phyloP scores from a whole-genome alignment of 1,140 invertebrate genomes.

The Cherax quadricarinatus region DNA sequence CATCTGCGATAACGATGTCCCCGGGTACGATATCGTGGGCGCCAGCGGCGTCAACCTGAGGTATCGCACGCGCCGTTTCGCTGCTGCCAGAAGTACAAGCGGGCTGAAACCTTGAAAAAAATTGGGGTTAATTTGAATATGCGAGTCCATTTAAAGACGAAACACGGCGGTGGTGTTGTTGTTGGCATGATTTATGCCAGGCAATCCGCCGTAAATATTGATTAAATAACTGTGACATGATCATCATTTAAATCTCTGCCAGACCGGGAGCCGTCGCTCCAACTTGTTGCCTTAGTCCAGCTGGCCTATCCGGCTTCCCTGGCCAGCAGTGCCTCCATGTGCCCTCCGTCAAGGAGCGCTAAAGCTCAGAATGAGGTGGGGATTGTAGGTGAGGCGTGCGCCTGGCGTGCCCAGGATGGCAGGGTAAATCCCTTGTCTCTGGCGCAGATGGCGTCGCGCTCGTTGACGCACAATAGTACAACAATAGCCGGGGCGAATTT shows the following conservation, averaged over 20 bases:
- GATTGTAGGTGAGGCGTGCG: background rate
- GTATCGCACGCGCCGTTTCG: slow-evolving; percentile 25
- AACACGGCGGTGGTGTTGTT: slow-evolving; percentile 68
- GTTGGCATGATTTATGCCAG: slow-evolving; percentile 72
- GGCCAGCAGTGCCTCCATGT: background rate
- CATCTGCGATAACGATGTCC: slow-evolving; percentile 15
- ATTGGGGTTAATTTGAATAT: slow-evolving; percentile 68
- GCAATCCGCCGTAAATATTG: slow-evolving; percentile 73
- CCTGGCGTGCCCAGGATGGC: slow-evolving; percentile 60
- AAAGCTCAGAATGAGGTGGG: background rate
- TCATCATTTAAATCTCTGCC: slow-evolving; percentile 74
- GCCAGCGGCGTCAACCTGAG: slow-evolving; percentile 25
- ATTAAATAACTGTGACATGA: slow-evolving; percentile 74
- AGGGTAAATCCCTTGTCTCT: slow-evolving; percentile 56
- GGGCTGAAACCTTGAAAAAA: background rate
- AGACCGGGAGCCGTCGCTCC: slow-evolving; percentile 63
- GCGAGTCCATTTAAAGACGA: slow-evolving; percentile 64
- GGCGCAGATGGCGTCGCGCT: slow-evolving; percentile 72
- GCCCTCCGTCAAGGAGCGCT: background rate
- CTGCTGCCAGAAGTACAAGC: background rate
- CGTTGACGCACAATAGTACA: slow-evolving; percentile 73
- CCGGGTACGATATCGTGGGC: background rate
- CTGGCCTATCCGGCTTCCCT: background rate
- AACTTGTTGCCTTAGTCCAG: slow-evolving; percentile 46
- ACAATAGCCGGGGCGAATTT: slow-evolving; percentile 73